A percentile compares a stretch with the other conserved stretches of the same genome.
Evolutionary conservation across 2,113 vertebrate genomes (phyloP).

Genomic region (Lontra canadensis): DNA sequence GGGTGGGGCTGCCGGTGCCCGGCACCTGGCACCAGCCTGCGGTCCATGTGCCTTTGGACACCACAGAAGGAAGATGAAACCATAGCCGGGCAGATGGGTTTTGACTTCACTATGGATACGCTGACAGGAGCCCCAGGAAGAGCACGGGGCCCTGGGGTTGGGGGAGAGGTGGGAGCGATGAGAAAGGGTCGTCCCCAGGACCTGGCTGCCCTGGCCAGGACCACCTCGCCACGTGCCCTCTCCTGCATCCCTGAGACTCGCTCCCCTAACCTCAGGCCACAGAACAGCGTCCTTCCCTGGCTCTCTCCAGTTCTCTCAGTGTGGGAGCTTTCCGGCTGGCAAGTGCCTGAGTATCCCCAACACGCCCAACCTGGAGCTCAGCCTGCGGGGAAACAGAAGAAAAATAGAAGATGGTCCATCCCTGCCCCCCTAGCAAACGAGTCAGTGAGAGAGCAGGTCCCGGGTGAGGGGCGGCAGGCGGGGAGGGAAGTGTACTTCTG

Average conservation of each 20-base stretch:
- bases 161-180: not conserved
- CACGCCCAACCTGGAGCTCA: not conserved
- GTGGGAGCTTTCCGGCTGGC: not conserved
- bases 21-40: not conserved
- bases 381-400: not conserved
- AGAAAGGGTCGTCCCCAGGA: not conserved
- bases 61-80: constrained; percentile 34
- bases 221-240: not conserved
- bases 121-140: not conserved
- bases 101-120: not conserved
- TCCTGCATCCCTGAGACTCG: not conserved
- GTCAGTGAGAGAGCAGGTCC: not conserved
- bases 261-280: not conserved
- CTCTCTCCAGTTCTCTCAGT: not conserved
- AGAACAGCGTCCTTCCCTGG: not conserved
- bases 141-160: not conserved
- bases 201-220: no score
- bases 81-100: not conserved
- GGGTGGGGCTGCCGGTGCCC: not conserved
- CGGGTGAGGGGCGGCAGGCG: not conserved
- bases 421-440: not conserved
- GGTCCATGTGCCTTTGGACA: not conserved
- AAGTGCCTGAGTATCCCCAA: not conserved
- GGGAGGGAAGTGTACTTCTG: not conserved
- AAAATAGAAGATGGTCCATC: not conserved